Percentiles rank a stretch among this genome's conserved stretches.
Evolutionary conservation across 2,888 invertebrate species (phyloP).

Genomic region (Campoplex nolae): DNA sequence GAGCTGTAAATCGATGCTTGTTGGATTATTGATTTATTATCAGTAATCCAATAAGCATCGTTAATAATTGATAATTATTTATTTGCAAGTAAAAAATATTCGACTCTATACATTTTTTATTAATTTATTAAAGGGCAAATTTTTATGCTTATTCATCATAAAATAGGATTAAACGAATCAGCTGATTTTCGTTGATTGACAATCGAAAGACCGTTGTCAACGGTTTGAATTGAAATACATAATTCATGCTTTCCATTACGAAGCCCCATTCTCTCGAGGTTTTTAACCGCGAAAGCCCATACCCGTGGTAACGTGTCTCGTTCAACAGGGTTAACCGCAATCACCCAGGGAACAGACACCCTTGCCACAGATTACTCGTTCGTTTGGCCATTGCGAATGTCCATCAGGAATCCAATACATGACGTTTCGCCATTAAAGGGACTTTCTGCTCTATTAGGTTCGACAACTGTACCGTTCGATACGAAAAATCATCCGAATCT

Average conservation of each 20-base stretch:
- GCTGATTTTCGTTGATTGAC: neutral
- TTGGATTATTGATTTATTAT: neutral
- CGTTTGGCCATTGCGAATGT: constrained; percentile 19
- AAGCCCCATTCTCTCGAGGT: constrained; percentile 17
- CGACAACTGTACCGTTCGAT: neutral
- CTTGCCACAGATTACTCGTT: constrained; percentile 28
- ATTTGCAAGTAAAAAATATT: neutral
- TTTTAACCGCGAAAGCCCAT: constrained; percentile 51
- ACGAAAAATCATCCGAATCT: neutral
- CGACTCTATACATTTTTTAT: neutral
- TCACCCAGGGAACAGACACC: constrained; percentile 35
- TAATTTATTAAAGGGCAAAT: neutral
- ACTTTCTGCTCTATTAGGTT: neutral
- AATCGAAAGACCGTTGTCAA: neutral
- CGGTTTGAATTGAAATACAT: constrained; percentile 18
- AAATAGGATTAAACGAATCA: neutral
- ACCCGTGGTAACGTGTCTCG: constrained; percentile 17
- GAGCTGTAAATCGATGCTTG: neutral
- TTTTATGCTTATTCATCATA: neutral
- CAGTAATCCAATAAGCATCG: no score
- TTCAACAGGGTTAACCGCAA: constrained; percentile 56
- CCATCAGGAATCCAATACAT: neutral
- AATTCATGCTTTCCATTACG: constrained; percentile 22
- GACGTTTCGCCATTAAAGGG: constrained; percentile 17
- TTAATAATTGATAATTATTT: neutral